These are phyloP conservation scores for Lutjanus campechanus DNA, from an alignment of 2,797 vertebrate genomes.

Conservation along the genomic window DNA sequence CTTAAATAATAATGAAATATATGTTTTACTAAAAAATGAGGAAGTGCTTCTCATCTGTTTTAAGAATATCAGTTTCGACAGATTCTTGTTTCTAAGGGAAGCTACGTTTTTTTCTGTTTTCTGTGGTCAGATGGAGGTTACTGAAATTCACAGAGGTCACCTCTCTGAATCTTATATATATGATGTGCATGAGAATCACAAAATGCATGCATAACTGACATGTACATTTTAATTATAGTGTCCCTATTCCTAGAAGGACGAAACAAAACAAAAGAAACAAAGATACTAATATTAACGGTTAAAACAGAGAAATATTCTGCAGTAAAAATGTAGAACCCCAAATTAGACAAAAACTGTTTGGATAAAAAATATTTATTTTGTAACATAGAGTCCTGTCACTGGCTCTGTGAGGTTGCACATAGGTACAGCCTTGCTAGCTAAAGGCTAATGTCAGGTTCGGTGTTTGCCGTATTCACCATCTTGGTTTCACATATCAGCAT, in stretches of 20 bases:
- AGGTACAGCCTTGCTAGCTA: neutral
- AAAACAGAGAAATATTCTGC: neutral
- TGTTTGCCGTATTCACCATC: too few relatives aligned
- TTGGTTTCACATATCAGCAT: too few relatives aligned
- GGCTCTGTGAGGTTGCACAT: neutral
- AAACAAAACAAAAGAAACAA: neutral
- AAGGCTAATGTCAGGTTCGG: too few relatives aligned
- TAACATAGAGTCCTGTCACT: neutral
- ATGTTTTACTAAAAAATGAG: conserved; percentile 27
- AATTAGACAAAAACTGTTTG: neutral
- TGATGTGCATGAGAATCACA: neutral
- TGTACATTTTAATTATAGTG: neutral
- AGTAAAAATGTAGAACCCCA: neutral
- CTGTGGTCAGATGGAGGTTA: conserved; percentile 17
- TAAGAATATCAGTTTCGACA: conserved; percentile 36
- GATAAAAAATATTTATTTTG: neutral
- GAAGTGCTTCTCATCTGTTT: conserved; percentile 43
- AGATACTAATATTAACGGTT: neutral
- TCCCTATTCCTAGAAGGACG: neutral
- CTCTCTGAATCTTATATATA: neutral
- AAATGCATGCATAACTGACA: neutral
- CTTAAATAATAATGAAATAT: neutral
- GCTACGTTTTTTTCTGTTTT: conserved; percentile 19
- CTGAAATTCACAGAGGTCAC: conserved; percentile 7
- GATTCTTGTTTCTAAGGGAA: conserved; percentile 23